phyloP scores from a whole-genome alignment of 2,113 vertebrate species.

The Pteronura brasiliensis region DNA sequence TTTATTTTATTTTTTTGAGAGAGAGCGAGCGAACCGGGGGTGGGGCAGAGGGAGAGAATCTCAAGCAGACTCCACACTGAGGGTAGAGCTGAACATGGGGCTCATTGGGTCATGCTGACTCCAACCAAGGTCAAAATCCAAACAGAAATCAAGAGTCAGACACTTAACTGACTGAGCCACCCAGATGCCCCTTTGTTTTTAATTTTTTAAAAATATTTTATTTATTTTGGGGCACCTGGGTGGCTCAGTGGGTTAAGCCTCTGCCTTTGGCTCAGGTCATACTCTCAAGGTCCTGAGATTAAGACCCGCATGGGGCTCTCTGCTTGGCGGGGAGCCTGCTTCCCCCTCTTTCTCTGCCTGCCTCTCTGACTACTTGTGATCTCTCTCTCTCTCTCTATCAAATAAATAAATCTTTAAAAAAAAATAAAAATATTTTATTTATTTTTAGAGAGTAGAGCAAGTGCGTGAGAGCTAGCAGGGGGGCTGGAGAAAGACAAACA shows the following conservation, averaged over 20 bases:
- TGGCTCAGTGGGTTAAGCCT: too few species aligned
- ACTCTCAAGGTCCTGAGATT: too few species aligned
- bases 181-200: neutral
- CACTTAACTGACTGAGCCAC: neutral
- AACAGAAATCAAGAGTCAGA: neutral
- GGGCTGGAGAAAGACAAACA: neutral
- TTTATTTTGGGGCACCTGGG: neutral
- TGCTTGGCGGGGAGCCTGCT: too few species aligned
- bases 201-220: neutral
- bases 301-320: too few species aligned
- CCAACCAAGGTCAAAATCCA: neutral
- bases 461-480: neutral
- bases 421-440: too few species aligned
- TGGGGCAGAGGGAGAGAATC: neutral
- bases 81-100: neutral
- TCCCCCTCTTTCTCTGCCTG: too few species aligned
- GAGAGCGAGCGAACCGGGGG: neutral
- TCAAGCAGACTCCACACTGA: neutral
- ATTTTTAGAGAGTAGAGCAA: neutral
- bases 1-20: neutral
- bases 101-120: neutral
- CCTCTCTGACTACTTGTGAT: too few species aligned
- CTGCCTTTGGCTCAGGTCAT: too few species aligned
- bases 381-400: too few species aligned
- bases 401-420: too few species aligned